A percentile compares a stretch with the other conserved stretches of the same genome.
Conservation (phyloP, 1,140 invertebrate species). For the Parasteatoda tepidariorum region DNA sequence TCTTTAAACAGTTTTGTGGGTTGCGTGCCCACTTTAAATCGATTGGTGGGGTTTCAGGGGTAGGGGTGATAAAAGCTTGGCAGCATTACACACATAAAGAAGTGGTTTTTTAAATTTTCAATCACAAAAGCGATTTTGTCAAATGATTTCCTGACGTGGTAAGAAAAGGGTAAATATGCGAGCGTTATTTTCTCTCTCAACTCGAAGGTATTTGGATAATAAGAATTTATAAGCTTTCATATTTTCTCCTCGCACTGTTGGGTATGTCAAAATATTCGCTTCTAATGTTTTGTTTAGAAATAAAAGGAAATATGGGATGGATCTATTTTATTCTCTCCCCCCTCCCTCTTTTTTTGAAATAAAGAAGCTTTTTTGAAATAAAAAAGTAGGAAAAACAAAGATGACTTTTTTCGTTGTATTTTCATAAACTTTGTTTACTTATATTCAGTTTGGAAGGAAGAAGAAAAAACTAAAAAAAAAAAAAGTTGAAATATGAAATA, state of each 20-base stretch:
- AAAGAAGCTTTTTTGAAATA: too few relatives aligned
- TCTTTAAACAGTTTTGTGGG: neutral
- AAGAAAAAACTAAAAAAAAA: too few relatives aligned
- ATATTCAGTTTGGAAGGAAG: too few relatives aligned
- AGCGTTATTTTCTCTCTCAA: neutral
- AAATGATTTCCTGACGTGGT: neutral
- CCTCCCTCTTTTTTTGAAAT: too few relatives aligned
- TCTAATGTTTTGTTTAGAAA: neutral
- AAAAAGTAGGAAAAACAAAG: too few relatives aligned
- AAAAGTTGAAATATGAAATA: too few relatives aligned
- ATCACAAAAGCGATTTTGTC: conserved; percentile 20
- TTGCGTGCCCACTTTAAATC: neutral
- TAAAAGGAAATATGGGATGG: neutral
- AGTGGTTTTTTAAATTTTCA: conserved; percentile 28
- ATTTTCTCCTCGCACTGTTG: neutral
- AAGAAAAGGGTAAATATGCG: neutral
- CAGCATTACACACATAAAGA: neutral
- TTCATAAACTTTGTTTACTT: too few relatives aligned
- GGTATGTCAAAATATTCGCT: neutral
- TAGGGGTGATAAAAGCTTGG: neutral
- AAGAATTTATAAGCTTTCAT: neutral
- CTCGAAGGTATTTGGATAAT: neutral
- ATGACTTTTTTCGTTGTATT: too few relatives aligned
- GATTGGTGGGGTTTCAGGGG: neutral
- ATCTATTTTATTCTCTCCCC: too few relatives aligned